phyloP scores from a whole-genome alignment of 1,140 invertebrate genomes.

The Luehdorfia chinensis region DNA sequence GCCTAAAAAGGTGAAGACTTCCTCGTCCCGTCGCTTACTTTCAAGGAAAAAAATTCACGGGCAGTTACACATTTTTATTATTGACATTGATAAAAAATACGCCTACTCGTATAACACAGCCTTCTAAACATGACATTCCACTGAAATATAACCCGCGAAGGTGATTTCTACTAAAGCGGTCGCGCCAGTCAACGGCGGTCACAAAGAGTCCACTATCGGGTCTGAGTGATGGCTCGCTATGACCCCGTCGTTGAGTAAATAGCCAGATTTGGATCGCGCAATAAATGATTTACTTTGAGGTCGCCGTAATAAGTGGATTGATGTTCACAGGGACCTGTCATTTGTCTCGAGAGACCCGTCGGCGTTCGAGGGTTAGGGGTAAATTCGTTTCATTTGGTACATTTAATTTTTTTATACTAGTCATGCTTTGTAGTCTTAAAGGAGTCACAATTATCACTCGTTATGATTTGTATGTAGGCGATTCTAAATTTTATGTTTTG shows the following conservation, averaged over 20 bases:
- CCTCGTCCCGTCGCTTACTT: too few species aligned
- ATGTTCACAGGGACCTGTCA: slow-evolving; percentile 46
- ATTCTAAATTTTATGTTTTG: too few species aligned
- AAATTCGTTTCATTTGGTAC: background rate
- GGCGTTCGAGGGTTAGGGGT: slow-evolving; percentile 16
- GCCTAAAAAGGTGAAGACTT: too few species aligned
- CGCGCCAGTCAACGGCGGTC: background rate
- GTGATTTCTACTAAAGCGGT: slow-evolving; percentile 19
- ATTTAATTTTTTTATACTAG: too few species aligned
- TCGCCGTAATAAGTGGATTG: slow-evolving; percentile 60
- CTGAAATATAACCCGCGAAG: slow-evolving; percentile 1
- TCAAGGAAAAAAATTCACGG: too few species aligned
- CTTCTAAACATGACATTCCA: background rate
- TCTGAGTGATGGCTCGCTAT: slow-evolving; percentile 46
- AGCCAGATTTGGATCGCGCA: slow-evolving; percentile 55
- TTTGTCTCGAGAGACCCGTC: slow-evolving; percentile 45
- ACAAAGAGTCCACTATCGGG: slow-evolving; percentile 18
- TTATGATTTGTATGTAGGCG: too few species aligned
- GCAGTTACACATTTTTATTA: too few species aligned
- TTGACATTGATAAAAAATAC: too few species aligned
- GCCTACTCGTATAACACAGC: too few species aligned
- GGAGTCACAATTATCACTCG: too few species aligned
- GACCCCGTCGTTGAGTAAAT: slow-evolving; percentile 63
- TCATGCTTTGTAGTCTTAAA: too few species aligned
- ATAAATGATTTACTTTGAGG: slow-evolving; percentile 68